Evolutionary conservation across 2,113 vertebrate genomes (phyloP), one percentile per base, ranked within the genome.

Genomic region (Rhodinocichla rosea): DNA sequence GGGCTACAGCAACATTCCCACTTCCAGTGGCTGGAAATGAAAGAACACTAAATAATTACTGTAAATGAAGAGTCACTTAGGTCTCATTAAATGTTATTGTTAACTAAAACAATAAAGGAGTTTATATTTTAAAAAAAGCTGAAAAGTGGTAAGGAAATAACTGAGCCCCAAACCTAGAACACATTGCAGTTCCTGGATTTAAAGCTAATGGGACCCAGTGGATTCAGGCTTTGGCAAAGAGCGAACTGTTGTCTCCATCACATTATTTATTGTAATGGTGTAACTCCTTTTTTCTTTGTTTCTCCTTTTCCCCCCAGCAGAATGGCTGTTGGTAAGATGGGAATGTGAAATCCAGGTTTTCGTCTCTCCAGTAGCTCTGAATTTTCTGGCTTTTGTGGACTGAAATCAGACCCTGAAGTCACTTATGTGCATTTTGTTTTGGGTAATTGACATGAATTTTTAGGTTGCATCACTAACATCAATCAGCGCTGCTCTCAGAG

Each of bases 401-500:
- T 96, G 95, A 94, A 97, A 97, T 93, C 92, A 97, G 95, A 94
- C 76, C 75, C 88, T 96, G 88, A 94, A 91, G 40, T 95, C 15
- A 19, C 87, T 89, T 62, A 82, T 94, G 89, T 89, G 89, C 94
- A 53, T 92, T 94, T 97, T 95, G 90, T 97, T 97, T 97, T 83
- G 88, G 86, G 84, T 96, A 97, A 95, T 76, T 97, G 94, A 97
- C 92, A 90, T 88, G 95, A 96, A 96, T 95, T 93, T 95, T 97
- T 82, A 92, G 94, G 93, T 84, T 96, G 96, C 96, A 96, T 80
- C 87, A 79, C 87, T 9, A 52, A 92, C 94, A 96, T 91, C 92
- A 95, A 87, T 97, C 86, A 94, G 95, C 4, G 1, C 45, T 84
- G 45, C 67, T 91, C 94, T 95, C 93, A 65, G 76, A 94, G 95